Base-by-base conservation (phyloP, 53 echinoderm and acorn worm species). In the Apostichopus leukothele region DNA sequence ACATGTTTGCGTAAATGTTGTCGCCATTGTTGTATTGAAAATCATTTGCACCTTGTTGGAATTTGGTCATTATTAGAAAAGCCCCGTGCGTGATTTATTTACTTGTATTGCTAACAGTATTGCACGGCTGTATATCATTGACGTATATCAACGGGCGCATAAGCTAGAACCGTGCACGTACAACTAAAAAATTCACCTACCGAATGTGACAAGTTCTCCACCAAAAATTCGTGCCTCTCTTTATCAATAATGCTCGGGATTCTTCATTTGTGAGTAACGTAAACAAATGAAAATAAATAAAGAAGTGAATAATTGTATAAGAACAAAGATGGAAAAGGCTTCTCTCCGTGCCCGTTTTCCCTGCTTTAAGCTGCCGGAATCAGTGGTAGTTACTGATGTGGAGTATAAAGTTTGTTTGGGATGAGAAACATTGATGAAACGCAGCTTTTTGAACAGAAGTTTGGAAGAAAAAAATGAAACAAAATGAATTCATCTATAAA, bases 281-380 rank as follows among this genome's bases (percentile, higher is more conserved):
- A 71, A 71, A 71, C 71, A 71, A 71, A 71, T 13, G 18, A 19
- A 71, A 19, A n/a, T 71, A 71, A 71, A 71, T 71, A 71, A 71
- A 71, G 71, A 71, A 18, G 71, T 71, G 71, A 71, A 71, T 16
- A 71, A 71, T 71, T 71, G 71, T 71, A 21, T 18, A 71, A 19
- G 20, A 71, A 71, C 71, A 16, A 71, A 71, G 18, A 16, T 14
- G 20, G 18, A 57, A 57, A 6, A n/a, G 6, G 71, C 1, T 16
- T 71, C 71, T 71, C 1, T 71, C 18, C 71, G 71, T 71, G 71
- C 71, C 71, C 3, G 18, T n/a, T 16, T 19, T 5, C 20, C n/a
- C 5, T 21, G 4, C 14, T 71, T 18, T n/a, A 19, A 19, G 18
- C 20, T 71, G 18, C 18, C 5, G 71, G 5, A 19, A 71, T 71